phyloP scores from a whole-genome alignment of 2,888 invertebrate species.

The Agrochola macilenta region DNA sequence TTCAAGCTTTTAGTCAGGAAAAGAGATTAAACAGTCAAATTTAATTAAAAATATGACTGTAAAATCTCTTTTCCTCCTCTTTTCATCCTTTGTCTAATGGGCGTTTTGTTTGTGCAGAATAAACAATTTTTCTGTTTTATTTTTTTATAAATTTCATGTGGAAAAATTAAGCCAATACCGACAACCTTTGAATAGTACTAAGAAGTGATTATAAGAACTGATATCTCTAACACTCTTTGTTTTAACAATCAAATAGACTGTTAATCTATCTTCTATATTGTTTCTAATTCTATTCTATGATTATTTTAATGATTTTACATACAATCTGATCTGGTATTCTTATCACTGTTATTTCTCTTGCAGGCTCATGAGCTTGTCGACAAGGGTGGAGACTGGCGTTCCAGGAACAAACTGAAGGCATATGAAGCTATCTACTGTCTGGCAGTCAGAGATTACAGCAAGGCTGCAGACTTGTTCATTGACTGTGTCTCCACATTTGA shows the following conservation, averaged over 20 bases:
- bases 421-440: constrained; percentile 99
- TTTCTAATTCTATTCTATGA: background rate
- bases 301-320: background rate
- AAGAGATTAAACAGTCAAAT: background rate
- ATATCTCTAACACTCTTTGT: background rate
- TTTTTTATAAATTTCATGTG: too few relatives aligned
- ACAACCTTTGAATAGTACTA: too few relatives aligned
- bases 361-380: constrained; percentile 94
- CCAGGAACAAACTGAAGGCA: constrained; percentile 98
- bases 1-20: background rate
- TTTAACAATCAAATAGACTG: background rate
- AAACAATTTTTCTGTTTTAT: too few relatives aligned
- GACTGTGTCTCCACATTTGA: constrained; percentile 99
- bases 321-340: background rate
- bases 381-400: constrained; percentile 99
- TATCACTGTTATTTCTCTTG: constrained; percentile 54
- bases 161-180: too few relatives aligned
- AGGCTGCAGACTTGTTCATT: constrained; percentile 98
- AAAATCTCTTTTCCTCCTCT: too few relatives aligned
- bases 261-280: background rate
- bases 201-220: background rate
- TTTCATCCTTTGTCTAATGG: too few relatives aligned
- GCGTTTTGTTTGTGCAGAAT: too few relatives aligned
- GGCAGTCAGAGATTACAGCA: constrained; percentile 98
- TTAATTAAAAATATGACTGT: background rate